Evolutionary conservation across 2,113 vertebrate genomes (phyloP), one percentile per base, ranked within the genome.

Genomic region (Ctenomys sociabilis): DNA sequence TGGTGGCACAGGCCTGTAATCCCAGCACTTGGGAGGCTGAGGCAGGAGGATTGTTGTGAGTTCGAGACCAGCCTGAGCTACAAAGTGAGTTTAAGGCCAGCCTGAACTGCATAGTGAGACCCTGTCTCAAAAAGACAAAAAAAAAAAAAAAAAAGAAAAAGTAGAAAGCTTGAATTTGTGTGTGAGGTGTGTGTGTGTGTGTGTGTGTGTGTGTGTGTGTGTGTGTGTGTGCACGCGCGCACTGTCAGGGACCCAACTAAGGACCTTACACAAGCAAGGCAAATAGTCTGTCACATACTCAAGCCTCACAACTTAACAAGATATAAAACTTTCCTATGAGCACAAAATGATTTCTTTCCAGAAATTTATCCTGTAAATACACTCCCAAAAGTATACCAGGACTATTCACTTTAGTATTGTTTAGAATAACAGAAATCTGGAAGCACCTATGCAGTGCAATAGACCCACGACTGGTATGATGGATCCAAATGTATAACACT

Each of bases 361-460:
- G 72, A 54, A 95, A 83, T 83, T 92, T 87, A n/a, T 87, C 88
- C 57, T 72, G 54, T 37, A 88, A 28, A 80, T 75, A 72, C 88
- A 19, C 72, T 85, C 57, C 32, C 52, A 24, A 88, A 95, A 93
- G n/a, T 57, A 22, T 83, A 83, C 16, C 77, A 59, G 94, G 14
- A 26, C 22, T 75, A 75, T 90, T 90, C 21, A 61, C 49, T 88
- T 86, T 64, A 81, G 52, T 72, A 73, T 26, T 91, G 21, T 82
- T 88, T 77, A 32, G 64, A 84, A 73, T 86, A 85, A 94, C 1
- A 90, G 59, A 96, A 88, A 83, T 88, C 64, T 40, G 52, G 45
- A 82, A 93, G 68, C 4, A 43, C 5, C 26, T 8, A 12, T 26
- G 40, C 6, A 61, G 32, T 32, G 1, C 78, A 81, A 26, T 26